A percentile compares a stretch with the other conserved stretches of the same genome.
Evolutionary conservation across 2,888 invertebrate genomes (phyloP).

Genomic region (Parnassius smintheus): DNA sequence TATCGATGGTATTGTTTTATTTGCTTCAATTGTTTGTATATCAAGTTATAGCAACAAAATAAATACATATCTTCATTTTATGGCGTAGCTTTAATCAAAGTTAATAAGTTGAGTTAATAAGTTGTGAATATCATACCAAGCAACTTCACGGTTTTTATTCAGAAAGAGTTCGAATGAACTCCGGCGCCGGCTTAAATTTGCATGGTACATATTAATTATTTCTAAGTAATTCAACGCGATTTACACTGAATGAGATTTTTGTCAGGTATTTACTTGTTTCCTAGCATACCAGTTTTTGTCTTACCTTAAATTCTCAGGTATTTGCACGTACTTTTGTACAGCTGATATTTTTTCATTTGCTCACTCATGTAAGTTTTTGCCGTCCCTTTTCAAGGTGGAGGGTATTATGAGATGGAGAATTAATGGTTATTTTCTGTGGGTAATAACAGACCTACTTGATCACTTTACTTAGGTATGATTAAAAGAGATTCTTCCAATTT

Average conservation of each 20-base stretch:
- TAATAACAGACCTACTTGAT: too few relatives aligned
- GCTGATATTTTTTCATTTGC: slow-evolving; percentile 27
- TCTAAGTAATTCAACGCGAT: background rate
- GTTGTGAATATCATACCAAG: too few relatives aligned
- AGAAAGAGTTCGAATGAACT: background rate
- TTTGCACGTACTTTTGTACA: slow-evolving; percentile 24
- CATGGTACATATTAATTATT: slow-evolving; percentile 1
- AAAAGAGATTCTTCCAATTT: too few relatives aligned
- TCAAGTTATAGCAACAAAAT: too few relatives aligned
- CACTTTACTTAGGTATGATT: too few relatives aligned
- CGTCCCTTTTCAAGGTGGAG: background rate
- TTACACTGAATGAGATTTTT: slow-evolving; percentile 10
- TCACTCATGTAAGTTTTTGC: slow-evolving; percentile 11
- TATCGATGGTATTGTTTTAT: too few relatives aligned
- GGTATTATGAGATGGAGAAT: too few relatives aligned
- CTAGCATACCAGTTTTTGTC: slow-evolving; percentile 35
- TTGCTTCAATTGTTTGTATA: too few relatives aligned
- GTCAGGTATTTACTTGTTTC: slow-evolving; percentile 26
- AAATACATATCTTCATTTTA: too few relatives aligned
- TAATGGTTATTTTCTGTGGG: background rate
- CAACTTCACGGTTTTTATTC: background rate
- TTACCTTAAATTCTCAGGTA: slow-evolving; percentile 42
- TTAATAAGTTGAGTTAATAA: too few relatives aligned
- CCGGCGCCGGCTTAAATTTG: background rate
- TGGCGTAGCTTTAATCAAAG: too few relatives aligned